A percentile compares a stretch with the other conserved stretches of the same genome.
phyloP scores from a whole-genome alignment of 2,113 vertebrate genomes.

The Neodon shergylaensis region DNA sequence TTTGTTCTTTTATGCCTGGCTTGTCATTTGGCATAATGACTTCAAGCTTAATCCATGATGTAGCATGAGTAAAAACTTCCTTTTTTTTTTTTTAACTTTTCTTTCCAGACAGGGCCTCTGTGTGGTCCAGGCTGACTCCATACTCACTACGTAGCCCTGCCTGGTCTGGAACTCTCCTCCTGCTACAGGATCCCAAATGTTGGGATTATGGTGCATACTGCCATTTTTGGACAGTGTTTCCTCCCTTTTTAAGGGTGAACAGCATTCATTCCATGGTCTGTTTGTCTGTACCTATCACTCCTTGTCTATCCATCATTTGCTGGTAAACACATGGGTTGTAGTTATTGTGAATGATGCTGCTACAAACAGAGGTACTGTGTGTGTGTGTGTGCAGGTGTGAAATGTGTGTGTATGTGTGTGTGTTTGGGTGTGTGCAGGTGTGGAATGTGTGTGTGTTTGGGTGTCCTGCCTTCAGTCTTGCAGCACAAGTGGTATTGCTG shows the following conservation, averaged over 20 bases:
- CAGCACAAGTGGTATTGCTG: not conserved
- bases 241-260: slow-evolving; percentile 2
- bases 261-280: not conserved
- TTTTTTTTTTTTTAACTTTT: not conserved
- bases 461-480: not conserved
- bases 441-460: not conserved
- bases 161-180: not conserved
- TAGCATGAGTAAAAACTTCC: not conserved
- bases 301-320: not conserved
- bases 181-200: not conserved
- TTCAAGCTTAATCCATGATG: not conserved
- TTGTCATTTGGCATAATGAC: not conserved
- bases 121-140: not conserved
- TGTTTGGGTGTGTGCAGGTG: not conserved
- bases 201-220: not conserved
- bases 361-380: not conserved
- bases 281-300: not conserved
- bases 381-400: not conserved
- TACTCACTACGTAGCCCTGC: not conserved
- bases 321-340: not conserved
- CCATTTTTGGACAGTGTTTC: not conserved
- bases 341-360: not conserved
- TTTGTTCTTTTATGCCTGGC: not conserved
- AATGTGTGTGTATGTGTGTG: too few species aligned
- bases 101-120: not conserved